Evolutionary conservation across 2,113 vertebrate species (phyloP).

Genomic region (Empidonax alnorum): DNA sequence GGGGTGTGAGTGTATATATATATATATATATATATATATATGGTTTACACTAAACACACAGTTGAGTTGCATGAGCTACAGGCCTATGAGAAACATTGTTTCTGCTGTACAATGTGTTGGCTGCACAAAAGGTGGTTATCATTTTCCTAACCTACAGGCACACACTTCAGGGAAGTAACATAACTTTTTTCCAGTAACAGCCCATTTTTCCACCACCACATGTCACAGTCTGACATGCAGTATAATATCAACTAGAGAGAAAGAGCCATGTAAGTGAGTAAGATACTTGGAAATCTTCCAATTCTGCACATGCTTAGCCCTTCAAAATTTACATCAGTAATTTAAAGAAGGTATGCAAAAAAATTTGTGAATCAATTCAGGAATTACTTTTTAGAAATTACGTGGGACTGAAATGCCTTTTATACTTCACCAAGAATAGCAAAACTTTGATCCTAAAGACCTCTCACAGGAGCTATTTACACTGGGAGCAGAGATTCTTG

Average conservation of each 20-base stretch:
- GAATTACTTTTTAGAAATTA: neutral
- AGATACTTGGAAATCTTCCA: neutral
- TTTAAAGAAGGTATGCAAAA: neutral
- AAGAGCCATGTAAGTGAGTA: fast-evolving
- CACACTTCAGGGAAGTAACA: neutral
- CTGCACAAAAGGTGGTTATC: neutral
- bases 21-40: too few relatives aligned
- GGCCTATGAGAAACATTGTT: neutral
- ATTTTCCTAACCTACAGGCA: neutral
- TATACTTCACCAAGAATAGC: neutral
- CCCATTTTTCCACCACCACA: neutral
- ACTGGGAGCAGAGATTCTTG: neutral
- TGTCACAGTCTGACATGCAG: neutral
- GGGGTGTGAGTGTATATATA: too few relatives aligned
- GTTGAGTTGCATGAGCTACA: neutral
- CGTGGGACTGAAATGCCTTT: fast-evolving
- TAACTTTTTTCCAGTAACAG: neutral
- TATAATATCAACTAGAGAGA: neutral
- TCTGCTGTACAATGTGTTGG: fast-evolving
- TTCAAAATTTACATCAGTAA: neutral
- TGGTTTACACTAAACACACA: neutral
- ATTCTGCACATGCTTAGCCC: neutral
- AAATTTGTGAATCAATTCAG: neutral
- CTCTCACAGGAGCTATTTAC: neutral
- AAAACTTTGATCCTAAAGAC: neutral